phyloP scores from a whole-genome alignment of 1,140 invertebrate genomes.

The Saccostrea echinata region DNA sequence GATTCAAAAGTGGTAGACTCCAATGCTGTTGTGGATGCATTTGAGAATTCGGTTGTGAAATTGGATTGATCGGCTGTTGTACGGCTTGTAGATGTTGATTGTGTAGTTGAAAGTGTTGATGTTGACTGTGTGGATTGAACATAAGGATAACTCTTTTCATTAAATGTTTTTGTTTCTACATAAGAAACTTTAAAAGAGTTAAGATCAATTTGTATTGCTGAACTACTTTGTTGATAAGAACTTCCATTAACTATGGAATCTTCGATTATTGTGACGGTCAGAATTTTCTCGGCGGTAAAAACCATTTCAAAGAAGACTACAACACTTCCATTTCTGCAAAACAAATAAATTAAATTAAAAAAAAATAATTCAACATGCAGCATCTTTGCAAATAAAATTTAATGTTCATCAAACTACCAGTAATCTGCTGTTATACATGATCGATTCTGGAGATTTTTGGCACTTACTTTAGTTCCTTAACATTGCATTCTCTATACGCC shows the following conservation, averaged over 20 bases:
- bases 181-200: background rate
- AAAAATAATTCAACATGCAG: too few species aligned
- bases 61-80: background rate
- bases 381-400: background rate
- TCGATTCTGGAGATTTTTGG: background rate
- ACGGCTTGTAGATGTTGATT: background rate
- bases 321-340: background rate
- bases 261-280: background rate
- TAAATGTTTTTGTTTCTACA: background rate
- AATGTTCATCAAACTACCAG: background rate
- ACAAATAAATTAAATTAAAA: background rate
- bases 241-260: background rate
- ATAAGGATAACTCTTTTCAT: background rate
- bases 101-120: background rate
- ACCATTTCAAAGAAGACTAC: background rate
- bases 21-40: too few species aligned
- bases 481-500: background rate
- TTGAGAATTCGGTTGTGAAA: background rate
- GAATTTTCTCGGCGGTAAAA: background rate
- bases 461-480: background rate
- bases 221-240: background rate
- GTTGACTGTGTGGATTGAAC: background rate
- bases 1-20: too few species aligned
- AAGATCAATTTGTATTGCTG: background rate
- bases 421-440: background rate